Percentiles rank a stretch among this genome's conserved stretches.
Evolutionary conservation across 2,888 invertebrate species (phyloP).

Genomic region (Drosophila bunnanda): DNA sequence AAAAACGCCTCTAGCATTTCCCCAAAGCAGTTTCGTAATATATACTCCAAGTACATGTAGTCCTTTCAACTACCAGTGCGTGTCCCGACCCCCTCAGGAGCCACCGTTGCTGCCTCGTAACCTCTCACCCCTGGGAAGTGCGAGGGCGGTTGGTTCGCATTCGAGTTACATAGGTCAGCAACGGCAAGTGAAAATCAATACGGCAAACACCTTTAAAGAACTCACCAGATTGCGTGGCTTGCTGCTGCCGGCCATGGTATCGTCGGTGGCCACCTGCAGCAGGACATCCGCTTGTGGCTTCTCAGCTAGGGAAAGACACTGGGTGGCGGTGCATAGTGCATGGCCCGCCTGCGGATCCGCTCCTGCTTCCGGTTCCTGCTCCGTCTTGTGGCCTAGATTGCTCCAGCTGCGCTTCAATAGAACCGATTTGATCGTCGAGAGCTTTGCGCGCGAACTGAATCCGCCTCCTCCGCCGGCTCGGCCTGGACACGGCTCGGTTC

Average conservation of each 20-base stretch:
- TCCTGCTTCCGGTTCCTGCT: constrained; percentile 47
- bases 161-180: constrained; percentile 65
- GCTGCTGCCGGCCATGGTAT: constrained; percentile 48
- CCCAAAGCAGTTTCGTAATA: constrained; percentile 38
- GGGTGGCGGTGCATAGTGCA: constrained; percentile 61
- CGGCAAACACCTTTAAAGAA: constrained; percentile 16
- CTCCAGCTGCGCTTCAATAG: constrained; percentile 69
- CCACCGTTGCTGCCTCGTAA: constrained; percentile 1
- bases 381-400: constrained; percentile 71
- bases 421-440: constrained; percentile 55
- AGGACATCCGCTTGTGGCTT: constrained; percentile 9
- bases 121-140: not conserved
- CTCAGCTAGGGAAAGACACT: constrained; percentile 40
- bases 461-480: constrained; percentile 52
- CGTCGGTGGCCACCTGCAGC: constrained; percentile 44
- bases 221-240: constrained; percentile 73
- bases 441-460: constrained; percentile 73
- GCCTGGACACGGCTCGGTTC: constrained; percentile 32
- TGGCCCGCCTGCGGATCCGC: constrained; percentile 44
- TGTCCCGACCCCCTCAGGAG: not conserved
- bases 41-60: not conserved
- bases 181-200: constrained; percentile 53
- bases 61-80: constrained; percentile 22
- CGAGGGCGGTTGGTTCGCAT: constrained; percentile 10
- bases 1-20: not conserved